phyloP scores from a whole-genome alignment of 2,113 vertebrate species.

The Sander lucioperca region DNA sequence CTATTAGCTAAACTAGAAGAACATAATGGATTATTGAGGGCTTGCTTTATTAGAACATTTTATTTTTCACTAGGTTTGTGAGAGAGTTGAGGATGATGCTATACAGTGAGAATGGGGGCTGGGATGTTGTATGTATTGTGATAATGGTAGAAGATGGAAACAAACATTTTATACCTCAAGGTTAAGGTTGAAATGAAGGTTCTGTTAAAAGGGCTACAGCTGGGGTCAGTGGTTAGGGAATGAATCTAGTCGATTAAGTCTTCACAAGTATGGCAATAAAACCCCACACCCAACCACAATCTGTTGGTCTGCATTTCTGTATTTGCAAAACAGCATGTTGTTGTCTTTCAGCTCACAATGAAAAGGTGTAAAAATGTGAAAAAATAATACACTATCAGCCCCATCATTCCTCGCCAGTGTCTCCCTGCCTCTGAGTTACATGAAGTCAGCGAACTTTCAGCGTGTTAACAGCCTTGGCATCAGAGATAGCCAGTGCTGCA shows the following conservation, averaged over 20 bases:
- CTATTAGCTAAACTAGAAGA: not conserved
- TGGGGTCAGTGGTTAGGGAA: not conserved
- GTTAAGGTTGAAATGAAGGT: not conserved
- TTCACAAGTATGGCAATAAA: slow-evolving; percentile 2
- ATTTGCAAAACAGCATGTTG: not conserved
- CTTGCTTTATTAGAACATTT: not conserved
- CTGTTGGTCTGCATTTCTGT: not conserved
- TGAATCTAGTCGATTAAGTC: not conserved
- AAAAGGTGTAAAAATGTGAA: too few species aligned
- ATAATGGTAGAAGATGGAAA: not conserved
- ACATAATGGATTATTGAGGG: not conserved
- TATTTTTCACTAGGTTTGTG: not conserved
- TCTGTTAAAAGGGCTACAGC: not conserved
- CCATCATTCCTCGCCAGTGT: slow-evolving; percentile 2
- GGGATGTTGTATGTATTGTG: not conserved
- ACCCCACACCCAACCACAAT: not conserved
- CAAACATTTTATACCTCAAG: not conserved
- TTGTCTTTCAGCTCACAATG: not conserved
- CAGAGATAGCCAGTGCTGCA: slow-evolving; percentile 21
- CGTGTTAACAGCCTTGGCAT: slow-evolving; percentile 57
- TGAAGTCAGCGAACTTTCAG: slow-evolving; percentile 32
- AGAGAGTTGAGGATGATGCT: not conserved
- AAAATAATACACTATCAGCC: not conserved
- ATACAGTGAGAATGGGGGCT: not conserved
- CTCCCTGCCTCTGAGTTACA: slow-evolving; percentile 21